Evolutionary conservation across 2,888 invertebrate genomes (phyloP), one percentile per base, ranked within the genome.

Genomic region (Himalopsyche japonica): DNA sequence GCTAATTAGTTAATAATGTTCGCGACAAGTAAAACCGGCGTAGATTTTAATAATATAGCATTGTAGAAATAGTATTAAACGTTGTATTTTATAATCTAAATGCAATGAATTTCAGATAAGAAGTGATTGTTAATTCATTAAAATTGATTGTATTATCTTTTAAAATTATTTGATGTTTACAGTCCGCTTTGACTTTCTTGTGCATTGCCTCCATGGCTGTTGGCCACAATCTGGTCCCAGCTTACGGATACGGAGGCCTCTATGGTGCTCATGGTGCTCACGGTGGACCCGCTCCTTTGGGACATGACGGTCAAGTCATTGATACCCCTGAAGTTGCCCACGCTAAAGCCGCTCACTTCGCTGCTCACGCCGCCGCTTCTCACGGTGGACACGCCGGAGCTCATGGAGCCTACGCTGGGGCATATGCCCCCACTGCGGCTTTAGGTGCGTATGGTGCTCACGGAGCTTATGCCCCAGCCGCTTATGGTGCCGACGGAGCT

Each of bases 271-370:
- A 92, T 57, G 93, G 84, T 78, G 93, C 93, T 82, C 93, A 92
- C 49, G 93, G 93, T 87, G 93, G 93, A 87, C 92, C 93, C 89
- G 92, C 92, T 91, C 93, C 92, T 84, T 92, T 93, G 88, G 92
- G 93, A 32, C 93, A 93, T 86, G 92, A 92, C 88, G 92, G 92
- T 32, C 92, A 92, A 89, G 94, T 94, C 89, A 91, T 93, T 3
- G 86, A 86, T 76, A 83, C 83, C 76, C 79, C 83, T 70, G 83
- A 79, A 18, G 83, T 83, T 6, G 83, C 83, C 47, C 93, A 93
- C 86, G 83, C 83, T 34, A 83, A 83, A 79, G 64, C 79, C 37
- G 79, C 93, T 78, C 94, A 94, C 83, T 83, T 83, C 80, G 64
- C 83, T 37, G 37, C 37, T 37, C 8, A 37, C 10, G 27, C 70